phyloP scores from a whole-genome alignment of 2,113 vertebrate genomes.

The Cyphomyrus plagiostoma region DNA sequence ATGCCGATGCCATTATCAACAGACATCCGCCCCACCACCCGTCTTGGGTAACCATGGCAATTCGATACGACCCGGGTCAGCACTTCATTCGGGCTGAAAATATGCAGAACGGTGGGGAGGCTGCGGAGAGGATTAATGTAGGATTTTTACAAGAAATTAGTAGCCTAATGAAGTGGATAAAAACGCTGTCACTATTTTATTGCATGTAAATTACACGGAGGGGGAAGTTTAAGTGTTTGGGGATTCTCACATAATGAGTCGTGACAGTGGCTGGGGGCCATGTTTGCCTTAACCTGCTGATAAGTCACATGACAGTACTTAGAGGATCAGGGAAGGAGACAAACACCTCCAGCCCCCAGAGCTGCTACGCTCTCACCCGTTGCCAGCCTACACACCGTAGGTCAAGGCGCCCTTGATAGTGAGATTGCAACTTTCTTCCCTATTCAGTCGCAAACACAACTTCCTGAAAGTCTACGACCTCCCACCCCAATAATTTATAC shows the following conservation, averaged over 20 bases:
- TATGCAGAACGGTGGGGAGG: constrained; percentile 72
- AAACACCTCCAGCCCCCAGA: not conserved
- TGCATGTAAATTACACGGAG: constrained; percentile 81
- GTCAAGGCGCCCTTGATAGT: not conserved
- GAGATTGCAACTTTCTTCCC: not conserved
- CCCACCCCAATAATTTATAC: not conserved
- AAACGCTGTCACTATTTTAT: constrained; percentile 84
- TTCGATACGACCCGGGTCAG: constrained; percentile 52
- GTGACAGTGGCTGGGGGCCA: constrained; percentile 76
- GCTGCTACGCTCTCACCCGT: not conserved
- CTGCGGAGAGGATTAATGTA: constrained; percentile 80
- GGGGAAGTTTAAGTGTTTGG: constrained; percentile 73
- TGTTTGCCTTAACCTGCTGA: constrained; percentile 76
- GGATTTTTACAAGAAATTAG: constrained; percentile 86
- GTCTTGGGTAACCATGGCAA: constrained; percentile 66
- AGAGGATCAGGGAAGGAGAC: constrained; percentile 17
- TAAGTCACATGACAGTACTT: constrained; percentile 64
- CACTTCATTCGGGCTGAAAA: constrained; percentile 65
- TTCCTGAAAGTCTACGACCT: not conserved
- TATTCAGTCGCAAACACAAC: not conserved
- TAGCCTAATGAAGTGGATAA: constrained; percentile 87
- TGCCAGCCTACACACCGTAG: not conserved
- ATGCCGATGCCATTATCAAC: constrained; percentile 58
- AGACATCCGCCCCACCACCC: constrained; percentile 40
- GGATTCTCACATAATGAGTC: constrained; percentile 77